phyloP scores from a whole-genome alignment of 2,888 invertebrate species.

The Muschampia plurimacula region DNA sequence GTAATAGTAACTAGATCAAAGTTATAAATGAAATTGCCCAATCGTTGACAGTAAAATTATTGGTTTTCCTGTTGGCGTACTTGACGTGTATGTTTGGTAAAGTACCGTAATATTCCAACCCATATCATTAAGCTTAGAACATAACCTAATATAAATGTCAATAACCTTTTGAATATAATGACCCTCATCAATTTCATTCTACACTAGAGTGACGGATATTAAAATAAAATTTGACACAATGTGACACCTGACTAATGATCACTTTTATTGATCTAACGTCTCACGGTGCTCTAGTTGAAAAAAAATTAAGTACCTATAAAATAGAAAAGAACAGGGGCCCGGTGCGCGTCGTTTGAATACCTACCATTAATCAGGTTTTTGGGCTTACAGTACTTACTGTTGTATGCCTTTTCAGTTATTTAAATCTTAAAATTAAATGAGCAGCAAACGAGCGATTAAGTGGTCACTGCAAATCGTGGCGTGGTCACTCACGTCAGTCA shows the following conservation, averaged over 20 bases:
- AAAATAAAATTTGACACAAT: slow-evolving; percentile 22
- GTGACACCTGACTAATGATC: neutral
- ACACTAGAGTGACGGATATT: slow-evolving; percentile 42
- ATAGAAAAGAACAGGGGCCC: too few relatives aligned
- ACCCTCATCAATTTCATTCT: slow-evolving; percentile 47
- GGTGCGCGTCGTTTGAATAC: too few relatives aligned
- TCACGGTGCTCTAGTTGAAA: neutral
- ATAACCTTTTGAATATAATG: slow-evolving; percentile 54
- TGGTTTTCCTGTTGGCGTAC: neutral
- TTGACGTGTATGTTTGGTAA: slow-evolving; percentile 22
- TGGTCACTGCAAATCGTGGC: too few relatives aligned
- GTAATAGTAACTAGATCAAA: slow-evolving; percentile 4
- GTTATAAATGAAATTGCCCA: neutral
- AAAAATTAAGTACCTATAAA: too few relatives aligned
- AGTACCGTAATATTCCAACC: slow-evolving; percentile 44
- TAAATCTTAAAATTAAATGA: too few relatives aligned
- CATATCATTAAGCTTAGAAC: slow-evolving; percentile 42
- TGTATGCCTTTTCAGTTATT: too few relatives aligned
- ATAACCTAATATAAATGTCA: slow-evolving; percentile 49
- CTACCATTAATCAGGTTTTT: too few relatives aligned
- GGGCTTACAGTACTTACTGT: too few relatives aligned
- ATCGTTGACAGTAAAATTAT: neutral
- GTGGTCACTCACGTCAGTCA: too few relatives aligned
- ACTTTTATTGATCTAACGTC: neutral
- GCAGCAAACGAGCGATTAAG: too few relatives aligned